Base-by-base conservation (phyloP, 2,113 vertebrate species). In the Nothobranchius kuhntae region DNA sequence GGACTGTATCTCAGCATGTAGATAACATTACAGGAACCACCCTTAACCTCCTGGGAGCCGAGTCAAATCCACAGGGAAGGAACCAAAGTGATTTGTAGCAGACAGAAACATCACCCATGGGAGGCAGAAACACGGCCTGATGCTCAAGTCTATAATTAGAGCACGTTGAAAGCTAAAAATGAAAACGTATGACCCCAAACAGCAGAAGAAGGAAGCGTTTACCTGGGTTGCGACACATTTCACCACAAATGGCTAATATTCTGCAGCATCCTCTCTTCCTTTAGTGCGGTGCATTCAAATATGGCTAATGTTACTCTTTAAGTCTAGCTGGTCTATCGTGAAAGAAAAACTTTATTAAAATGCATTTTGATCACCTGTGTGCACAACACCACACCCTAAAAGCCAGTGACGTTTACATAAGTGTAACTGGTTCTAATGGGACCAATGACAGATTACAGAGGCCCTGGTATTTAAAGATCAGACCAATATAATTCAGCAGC, bases 11-110 rank as follows among this genome's bases (percentile, higher is more conserved):
- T 71, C 59, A 17, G 63, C 59, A 76, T 68, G 71, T 44, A 71
- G 54, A 72, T 69, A 78, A 71, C 38, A 6, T 47, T 56, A 55
- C 65, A 51, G 61, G 64, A 71, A 61, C 65, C 14, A 63, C 47
- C 62, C 61, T 65, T 44, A 13, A 70, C 63, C 87, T 83, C 80
- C 2, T 47, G 87, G 76, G 89, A 91, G 51, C 61, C 26, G 53
- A 58, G 77, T 56, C 77, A 66, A 68, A 81, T 81, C 61, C 56
- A 38, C 55, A 61, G 67, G 78, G 65, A 84, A 55, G 72, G 66
- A 55, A 55, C 66, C 71, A 63, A 77, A 65, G 45, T 64, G 70
- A 80, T 62, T 60, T 77, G 68, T 68, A 45, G 56, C 56, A 63
- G 69, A 68, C 77, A 69, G 54, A 71, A 69, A 40, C 30, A 59